Conservation (phyloP, 2,888 invertebrate genomes). For the Resseliella maxima region DNA sequence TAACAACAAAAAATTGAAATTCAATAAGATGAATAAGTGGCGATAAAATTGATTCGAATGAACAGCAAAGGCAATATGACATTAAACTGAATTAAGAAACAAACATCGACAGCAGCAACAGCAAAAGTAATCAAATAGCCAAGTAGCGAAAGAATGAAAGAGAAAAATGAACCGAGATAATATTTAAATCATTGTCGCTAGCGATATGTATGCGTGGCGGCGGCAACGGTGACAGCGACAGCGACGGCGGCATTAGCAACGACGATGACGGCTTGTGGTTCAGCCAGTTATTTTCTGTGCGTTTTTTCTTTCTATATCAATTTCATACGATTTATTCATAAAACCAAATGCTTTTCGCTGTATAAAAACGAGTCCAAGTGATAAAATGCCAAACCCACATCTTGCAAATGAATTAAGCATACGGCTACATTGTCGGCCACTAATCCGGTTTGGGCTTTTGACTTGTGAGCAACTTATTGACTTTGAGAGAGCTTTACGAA, state of each 20-base stretch:
- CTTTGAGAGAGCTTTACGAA: not conserved
- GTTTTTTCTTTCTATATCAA: constrained; percentile 43
- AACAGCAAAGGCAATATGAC: constrained; percentile 44
- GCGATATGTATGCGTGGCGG: constrained; percentile 11
- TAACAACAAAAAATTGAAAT: not conserved
- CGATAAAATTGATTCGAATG: constrained; percentile 46
- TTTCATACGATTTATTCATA: constrained; percentile 34
- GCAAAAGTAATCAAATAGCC: not conserved
- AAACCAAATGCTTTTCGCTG: not conserved
- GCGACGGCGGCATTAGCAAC: not conserved
- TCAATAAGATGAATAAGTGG: constrained; percentile 50
- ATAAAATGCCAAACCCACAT: constrained; percentile 53
- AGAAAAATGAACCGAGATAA: constrained; percentile 18
- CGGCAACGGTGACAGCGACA: not conserved
- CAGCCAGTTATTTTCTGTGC: not conserved
- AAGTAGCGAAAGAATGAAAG: not conserved
- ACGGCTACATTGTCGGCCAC: not conserved
- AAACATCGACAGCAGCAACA: not conserved
- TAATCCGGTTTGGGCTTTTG: constrained; percentile 22
- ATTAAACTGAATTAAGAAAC: constrained; percentile 49
- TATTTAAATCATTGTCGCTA: constrained; percentile 5
- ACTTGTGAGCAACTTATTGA: not conserved
- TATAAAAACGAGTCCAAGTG: not conserved
- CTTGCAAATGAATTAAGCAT: not conserved
- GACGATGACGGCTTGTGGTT: not conserved